A percentile compares a stretch with the other conserved stretches of the same genome.
Conservation (phyloP, 37 sponge, comb jelly and placozoan genomes). For the Chondrilla cf. caribensis region DNA sequence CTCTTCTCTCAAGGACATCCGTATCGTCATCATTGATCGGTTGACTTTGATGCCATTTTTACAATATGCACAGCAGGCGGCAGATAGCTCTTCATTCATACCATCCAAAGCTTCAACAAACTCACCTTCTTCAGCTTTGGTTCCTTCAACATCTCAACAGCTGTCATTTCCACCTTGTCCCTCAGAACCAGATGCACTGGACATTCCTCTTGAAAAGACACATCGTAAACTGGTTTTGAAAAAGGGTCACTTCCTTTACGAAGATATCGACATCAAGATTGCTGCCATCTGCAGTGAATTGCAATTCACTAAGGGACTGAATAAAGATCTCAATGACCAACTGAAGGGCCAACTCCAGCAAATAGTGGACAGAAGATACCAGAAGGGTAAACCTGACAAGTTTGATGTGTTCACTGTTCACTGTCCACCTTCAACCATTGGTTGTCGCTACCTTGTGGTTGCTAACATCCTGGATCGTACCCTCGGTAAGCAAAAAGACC, state of each 20-base stretch:
- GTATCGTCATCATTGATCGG: conserved; percentile 66
- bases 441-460: background rate
- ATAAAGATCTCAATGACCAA: conserved; percentile 7
- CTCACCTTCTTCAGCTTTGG: background rate
- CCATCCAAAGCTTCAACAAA: background rate
- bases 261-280: conserved; percentile 12
- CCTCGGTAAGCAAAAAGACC: conserved; percentile 10
- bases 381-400: background rate
- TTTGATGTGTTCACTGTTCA: conserved; percentile 29
- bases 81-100: too few relatives aligned
- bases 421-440: background rate
- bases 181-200: too few relatives aligned
- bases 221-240: conserved; percentile 12
- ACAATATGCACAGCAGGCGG: background rate
- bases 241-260: conserved; percentile 15
- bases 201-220: conserved; percentile 1
- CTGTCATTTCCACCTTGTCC: too few relatives aligned
- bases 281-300: conserved; percentile 23
- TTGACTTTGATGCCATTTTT: background rate
- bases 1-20: conserved; percentile 47
- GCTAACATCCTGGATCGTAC: background rate
- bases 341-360: background rate
- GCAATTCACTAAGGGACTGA: background rate
- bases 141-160: too few relatives aligned
- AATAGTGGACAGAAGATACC: conserved; percentile 12